Conservation (phyloP, 2,888 invertebrate genomes). For the Chrysina gloriosa region DNA sequence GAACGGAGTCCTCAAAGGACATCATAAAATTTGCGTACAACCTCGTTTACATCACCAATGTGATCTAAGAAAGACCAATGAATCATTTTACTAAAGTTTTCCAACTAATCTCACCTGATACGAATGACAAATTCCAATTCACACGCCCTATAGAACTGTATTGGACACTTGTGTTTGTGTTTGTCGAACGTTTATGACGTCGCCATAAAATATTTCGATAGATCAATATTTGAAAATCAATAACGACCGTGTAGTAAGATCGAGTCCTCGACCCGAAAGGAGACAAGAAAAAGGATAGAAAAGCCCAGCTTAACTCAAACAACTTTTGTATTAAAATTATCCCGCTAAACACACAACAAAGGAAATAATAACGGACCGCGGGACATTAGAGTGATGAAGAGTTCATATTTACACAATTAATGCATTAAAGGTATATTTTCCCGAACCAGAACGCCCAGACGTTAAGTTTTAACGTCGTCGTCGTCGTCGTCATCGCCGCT, state of each 20-base stretch:
- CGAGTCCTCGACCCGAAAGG: slow-evolving; percentile 13
- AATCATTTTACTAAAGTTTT: no score
- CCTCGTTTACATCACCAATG: no score
- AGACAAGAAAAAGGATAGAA: not conserved
- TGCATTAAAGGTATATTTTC: slow-evolving; percentile 48
- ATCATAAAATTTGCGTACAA: no score
- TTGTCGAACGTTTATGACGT: not conserved
- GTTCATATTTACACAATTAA: slow-evolving; percentile 50
- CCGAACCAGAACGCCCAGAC: slow-evolving; percentile 35
- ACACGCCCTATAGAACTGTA: not conserved
- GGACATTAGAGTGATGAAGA: slow-evolving; percentile 39
- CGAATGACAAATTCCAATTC: slow-evolving; percentile 8
- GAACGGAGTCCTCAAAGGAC: no score
- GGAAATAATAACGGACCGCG: slow-evolving; percentile 23
- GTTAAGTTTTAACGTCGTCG: slow-evolving; percentile 39
- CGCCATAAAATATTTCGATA: not conserved
- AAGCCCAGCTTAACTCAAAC: slow-evolving; percentile 25
- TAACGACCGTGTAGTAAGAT: not conserved
- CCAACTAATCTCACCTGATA: not conserved
- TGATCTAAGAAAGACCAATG: no score
- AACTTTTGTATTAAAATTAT: slow-evolving; percentile 35
- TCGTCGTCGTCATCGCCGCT: not conserved
- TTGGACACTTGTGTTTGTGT: not conserved
- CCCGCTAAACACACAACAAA: slow-evolving; percentile 34
- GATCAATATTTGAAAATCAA: slow-evolving; percentile 26